These are phyloP conservation scores for Oreochromis mossambicus DNA, from an alignment of 2,797 vertebrate genomes.

Conservation along the genomic window DNA sequence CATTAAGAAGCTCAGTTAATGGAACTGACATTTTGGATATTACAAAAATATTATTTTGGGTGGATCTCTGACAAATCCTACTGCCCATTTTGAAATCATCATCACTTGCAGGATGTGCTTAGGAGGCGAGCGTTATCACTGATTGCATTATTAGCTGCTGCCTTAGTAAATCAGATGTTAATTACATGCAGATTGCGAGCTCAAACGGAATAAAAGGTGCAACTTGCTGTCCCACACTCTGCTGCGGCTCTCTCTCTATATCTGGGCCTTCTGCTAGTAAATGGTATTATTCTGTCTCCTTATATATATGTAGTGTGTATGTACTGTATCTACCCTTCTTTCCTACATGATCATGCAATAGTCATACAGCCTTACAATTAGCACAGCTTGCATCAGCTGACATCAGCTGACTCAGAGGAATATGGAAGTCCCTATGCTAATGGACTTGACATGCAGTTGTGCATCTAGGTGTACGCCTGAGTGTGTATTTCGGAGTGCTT, in stretches of 20 bases:
- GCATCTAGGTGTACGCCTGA: slow-evolving; percentile 38
- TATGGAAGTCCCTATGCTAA: slow-evolving; percentile 70
- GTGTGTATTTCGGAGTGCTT: slow-evolving; percentile 54
- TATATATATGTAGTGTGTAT: background rate
- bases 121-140: slow-evolving; percentile 22
- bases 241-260: background rate
- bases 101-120: slow-evolving; percentile 10
- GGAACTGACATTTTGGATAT: slow-evolving; percentile 41
- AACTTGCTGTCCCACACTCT: background rate
- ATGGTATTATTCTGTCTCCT: background rate
- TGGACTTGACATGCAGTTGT: slow-evolving; percentile 56
- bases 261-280: background rate
- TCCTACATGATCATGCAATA: slow-evolving; percentile 29
- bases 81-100: slow-evolving; percentile 15
- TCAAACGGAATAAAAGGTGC: slow-evolving; percentile 22
- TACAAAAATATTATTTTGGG: background rate
- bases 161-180: slow-evolving; percentile 50
- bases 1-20: slow-evolving; percentile 27
- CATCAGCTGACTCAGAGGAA: slow-evolving; percentile 80
- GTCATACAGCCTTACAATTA: slow-evolving; percentile 61
- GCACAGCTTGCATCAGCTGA: slow-evolving; percentile 80
- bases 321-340: background rate
- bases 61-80: slow-evolving; percentile 15
- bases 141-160: slow-evolving; percentile 56
- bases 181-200: slow-evolving; percentile 56